Conservation (phyloP, 2,888 invertebrate species). For the Odontomyia ornata region DNA sequence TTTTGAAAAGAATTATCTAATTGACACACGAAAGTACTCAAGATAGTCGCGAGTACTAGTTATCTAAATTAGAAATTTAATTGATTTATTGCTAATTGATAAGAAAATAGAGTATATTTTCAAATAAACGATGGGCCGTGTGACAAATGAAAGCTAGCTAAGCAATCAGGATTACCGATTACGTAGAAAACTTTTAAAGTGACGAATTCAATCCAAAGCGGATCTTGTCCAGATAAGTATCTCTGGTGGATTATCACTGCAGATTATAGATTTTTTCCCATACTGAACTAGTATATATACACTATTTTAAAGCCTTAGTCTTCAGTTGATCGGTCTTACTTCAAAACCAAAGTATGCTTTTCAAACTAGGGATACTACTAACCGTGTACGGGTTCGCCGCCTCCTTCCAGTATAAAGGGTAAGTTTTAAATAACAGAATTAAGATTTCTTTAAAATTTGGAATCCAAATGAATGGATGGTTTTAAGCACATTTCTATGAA, state of each 20-base stretch:
- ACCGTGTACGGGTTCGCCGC: slow-evolving; percentile 29
- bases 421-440: not conserved
- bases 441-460: too few species aligned
- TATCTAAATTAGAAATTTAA: slow-evolving; percentile 7
- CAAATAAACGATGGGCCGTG: not conserved
- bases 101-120: not conserved
- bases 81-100: not conserved
- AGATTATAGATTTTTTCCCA: not conserved
- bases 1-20: not conserved
- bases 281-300: not conserved
- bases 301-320: not conserved
- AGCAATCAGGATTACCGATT: too few species aligned
- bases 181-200: too few species aligned
- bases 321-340: slow-evolving; percentile 31
- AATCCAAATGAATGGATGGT: too few species aligned
- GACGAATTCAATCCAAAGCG: too few species aligned
- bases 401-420: slow-evolving; percentile 45
- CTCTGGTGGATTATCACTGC: too few species aligned
- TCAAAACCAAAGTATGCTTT: slow-evolving; percentile 22
- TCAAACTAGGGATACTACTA: slow-evolving; percentile 13
- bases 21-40: not conserved
- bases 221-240: not conserved
- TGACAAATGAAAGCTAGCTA: not conserved
- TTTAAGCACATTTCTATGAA: too few species aligned
- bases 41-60: not conserved